Evolutionary conservation across 2,797 vertebrate species (phyloP).

Genomic region (Nasua narica): DNA sequence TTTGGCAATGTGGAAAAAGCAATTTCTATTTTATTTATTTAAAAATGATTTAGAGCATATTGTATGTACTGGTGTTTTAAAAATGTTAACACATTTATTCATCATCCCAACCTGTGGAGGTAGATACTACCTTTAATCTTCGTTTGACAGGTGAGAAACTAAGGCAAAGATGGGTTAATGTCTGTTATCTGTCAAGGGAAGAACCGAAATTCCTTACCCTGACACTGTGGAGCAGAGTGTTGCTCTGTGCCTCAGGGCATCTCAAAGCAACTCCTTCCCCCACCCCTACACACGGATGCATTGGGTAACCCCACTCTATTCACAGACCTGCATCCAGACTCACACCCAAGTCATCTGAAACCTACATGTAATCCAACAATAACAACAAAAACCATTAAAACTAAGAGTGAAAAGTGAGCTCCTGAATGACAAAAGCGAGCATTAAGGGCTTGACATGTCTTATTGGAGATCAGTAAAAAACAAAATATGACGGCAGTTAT

Average conservation of each 20-base stretch:
- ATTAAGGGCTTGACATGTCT: background rate
- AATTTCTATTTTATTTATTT: background rate
- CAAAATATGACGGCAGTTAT: background rate
- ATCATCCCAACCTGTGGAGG: background rate
- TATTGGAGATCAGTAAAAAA: background rate
- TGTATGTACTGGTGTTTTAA: background rate
- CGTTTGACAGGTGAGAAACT: background rate
- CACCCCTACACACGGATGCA: background rate
- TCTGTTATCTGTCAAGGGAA: too few species aligned
- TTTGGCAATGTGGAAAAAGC: background rate
- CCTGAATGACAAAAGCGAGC: background rate
- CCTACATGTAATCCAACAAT: background rate
- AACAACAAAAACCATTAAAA: background rate
- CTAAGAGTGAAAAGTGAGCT: background rate
- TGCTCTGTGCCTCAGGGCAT: too few species aligned
- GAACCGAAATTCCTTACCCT: too few species aligned
- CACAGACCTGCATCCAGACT: background rate
- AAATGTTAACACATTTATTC: background rate
- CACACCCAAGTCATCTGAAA: background rate
- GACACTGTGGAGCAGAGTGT: fast-evolving
- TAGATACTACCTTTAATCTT: background rate
- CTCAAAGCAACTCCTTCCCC: fast-evolving
- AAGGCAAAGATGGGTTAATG: background rate
- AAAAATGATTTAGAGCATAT: background rate
- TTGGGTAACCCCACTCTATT: background rate